Base-by-base conservation (phyloP, 2,797 vertebrate genomes). In the Mus spretus region DNA sequence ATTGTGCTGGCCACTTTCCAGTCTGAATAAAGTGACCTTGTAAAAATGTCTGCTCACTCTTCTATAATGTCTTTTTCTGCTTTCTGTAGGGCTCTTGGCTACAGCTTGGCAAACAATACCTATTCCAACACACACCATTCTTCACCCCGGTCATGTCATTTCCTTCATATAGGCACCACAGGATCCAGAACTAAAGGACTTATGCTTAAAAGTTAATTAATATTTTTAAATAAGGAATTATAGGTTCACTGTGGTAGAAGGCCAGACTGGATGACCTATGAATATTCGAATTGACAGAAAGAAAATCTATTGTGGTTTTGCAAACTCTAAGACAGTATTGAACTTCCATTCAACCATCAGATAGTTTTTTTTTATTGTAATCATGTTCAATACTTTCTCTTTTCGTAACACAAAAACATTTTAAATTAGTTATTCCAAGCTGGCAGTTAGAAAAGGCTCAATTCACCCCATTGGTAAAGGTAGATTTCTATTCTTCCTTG, bases 1-100 rank as follows among this genome's bases (percentile, higher is more conserved):
- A 97, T 98, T 98, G 98, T 98, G 96, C 97, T 98, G 98, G 98
- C 98, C 97, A 98, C 98, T 98, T 98, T 98, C 98, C 97, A 98
- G 94, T 96, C 97, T 98, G 97, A 98, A 98, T 97, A 97, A 97
- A 98, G 97, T 97, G 98, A 98, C 97, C 98, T 98, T 97, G 96
- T 98, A 97, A 97, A 98, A 98, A 98, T 97, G 96, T 98, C 97
- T 98, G 96, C 94, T 98, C 97, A 97, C 98, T 98, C 98, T 98
- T 93, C 97, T 97, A 90, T 97, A 97, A 97, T 96, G 97, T 95
- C 93, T 97, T 97, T 97, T 96, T 97, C 97, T 97, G 95, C 97
- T 98, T 97, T 98, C 96, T 97, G 83, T 96, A 97, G 97, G 78
- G 96, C 97, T 96, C 96, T 97, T 97, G 90, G 96, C 90, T 98